Conservation (phyloP, 2,113 vertebrate genomes). For the Hypanus sabinus region DNA sequence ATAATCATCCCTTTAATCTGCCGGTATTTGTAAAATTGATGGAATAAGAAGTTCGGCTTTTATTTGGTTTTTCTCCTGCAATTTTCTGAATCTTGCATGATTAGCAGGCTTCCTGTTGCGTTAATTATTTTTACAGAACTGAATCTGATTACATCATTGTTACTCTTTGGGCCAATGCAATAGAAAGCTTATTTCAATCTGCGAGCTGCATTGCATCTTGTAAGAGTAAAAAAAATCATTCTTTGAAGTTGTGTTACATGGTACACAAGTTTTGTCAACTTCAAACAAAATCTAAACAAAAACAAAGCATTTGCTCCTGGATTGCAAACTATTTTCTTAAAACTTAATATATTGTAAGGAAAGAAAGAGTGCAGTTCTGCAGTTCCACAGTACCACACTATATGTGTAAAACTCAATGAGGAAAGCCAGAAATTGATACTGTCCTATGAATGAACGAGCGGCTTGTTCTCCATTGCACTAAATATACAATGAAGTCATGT, state of each 20-base stretch:
- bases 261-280: background rate
- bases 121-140: background rate
- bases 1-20: background rate
- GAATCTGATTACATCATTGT: background rate
- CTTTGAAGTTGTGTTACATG: background rate
- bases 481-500: too few relatives aligned
- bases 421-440: background rate
- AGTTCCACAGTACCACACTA: too few relatives aligned
- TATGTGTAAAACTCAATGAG: background rate
- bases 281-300: background rate
- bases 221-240: background rate
- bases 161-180: background rate
- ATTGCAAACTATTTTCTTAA: background rate
- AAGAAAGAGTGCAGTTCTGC: too few relatives aligned
- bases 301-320: slow-evolving; percentile 14
- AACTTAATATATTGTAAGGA: background rate
- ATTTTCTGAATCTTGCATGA: background rate
- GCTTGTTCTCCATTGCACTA: too few relatives aligned
- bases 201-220: background rate
- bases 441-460: background rate
- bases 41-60: background rate
- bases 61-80: background rate
- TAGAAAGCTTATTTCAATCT: background rate
- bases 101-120: background rate
- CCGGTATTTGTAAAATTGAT: background rate